Evolutionary conservation across 2,113 vertebrate species (phyloP), one percentile per base, ranked within the genome.

Genomic region (Oophaga pumilio): DNA sequence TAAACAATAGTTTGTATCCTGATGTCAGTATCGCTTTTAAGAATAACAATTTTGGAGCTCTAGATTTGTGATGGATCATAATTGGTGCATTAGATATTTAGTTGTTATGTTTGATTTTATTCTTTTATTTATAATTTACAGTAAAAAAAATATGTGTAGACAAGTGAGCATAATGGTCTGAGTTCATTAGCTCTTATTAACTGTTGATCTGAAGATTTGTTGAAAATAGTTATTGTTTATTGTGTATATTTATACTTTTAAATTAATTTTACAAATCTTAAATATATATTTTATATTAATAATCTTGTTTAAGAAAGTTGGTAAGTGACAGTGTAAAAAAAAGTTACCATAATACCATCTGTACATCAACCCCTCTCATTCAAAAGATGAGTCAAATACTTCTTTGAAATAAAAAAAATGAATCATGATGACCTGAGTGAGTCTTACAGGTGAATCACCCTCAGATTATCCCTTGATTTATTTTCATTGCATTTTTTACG

Each of bases 321-420:
- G 24, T 79, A 12, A 79, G 2, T 79, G 77, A 5, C n/a, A 79
- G 2, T 79, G 77, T 11, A 28, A 62, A 20, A 60, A 80, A 57
- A 49, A 56, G 28, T n/a, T 17, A 15, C 33, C 20, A 50, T 18
- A 64, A 33, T 64, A 9, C n/a, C 59, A 15, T 33, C 22, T 82
- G 20, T 64, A 43, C 8, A 49, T n/a, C 2, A 11, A 49, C 57
- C 50, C 13, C 57, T 13, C 13, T 43, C n/a, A 43, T 26, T 76
- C 49, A 77, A 28, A 11, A 62, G 52, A 81, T 87, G 64, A 87
- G 64, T 87, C 76, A 71, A 87, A 52, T 53, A 49, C 14, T 59
- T 69, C 85, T n/a, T 57, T 79, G 50, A 33, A 26, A n/a, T 71
- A 20, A 73, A 59, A 28, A 87, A 71, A 59, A 22, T 87, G 26